Conservation (phyloP, 2,113 vertebrate species). For the Hydrochoerus hydrochaeris region DNA sequence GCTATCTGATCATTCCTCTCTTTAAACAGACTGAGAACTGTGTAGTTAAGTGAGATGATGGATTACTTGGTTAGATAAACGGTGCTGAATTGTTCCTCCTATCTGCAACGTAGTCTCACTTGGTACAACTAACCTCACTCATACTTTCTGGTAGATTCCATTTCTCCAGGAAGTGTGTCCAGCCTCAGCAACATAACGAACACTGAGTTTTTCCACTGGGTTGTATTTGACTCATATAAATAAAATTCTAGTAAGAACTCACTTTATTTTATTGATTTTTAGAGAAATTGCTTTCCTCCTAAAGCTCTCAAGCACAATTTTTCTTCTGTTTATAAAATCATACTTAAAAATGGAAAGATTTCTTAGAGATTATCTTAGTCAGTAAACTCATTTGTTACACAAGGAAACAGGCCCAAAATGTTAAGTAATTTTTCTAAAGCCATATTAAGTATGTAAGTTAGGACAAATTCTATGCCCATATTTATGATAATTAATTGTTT, state of each 20-base stretch:
- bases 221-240: constrained; percentile 45
- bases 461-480: neutral
- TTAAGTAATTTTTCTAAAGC: constrained; percentile 10
- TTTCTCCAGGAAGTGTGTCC: neutral
- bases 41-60: neutral
- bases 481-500: neutral
- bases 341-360: neutral
- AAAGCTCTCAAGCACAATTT: neutral
- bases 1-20: neutral
- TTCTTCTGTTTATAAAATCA: neutral
- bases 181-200: neutral
- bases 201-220: neutral
- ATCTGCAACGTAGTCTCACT: neutral
- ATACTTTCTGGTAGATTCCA: constrained; percentile 12
- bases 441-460: neutral
- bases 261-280: neutral
- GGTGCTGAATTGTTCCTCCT: neutral
- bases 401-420: neutral
- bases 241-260: neutral
- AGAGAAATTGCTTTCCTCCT: neutral
- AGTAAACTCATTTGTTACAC: neutral
- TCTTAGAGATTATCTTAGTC: neutral
- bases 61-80: constrained; percentile 26
- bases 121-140: neutral
- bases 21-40: neutral